Conservation (phyloP, 2,797 vertebrate species). For the Gadopsis marmoratus region DNA sequence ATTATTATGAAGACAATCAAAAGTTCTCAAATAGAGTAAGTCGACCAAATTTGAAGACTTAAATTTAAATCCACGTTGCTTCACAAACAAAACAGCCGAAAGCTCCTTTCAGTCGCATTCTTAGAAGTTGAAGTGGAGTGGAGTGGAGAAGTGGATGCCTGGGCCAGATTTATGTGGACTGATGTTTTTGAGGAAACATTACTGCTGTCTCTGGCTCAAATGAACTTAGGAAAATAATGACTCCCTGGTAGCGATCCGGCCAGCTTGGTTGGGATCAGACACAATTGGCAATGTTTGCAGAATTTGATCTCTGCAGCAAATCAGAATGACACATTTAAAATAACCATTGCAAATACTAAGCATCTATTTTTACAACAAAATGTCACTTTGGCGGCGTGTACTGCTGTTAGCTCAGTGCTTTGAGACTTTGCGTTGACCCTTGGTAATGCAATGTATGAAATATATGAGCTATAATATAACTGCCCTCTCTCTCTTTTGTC, state of each 20-base stretch:
- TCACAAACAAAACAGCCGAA: constrained; percentile 21
- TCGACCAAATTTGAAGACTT: constrained; percentile 37
- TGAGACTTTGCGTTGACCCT: neutral
- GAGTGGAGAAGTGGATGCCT: constrained; percentile 27
- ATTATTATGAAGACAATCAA: constrained; percentile 65
- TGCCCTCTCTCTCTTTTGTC: neutral
- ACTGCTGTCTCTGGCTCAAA: constrained; percentile 38
- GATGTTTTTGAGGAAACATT: constrained; percentile 54
- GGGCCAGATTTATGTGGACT: constrained; percentile 37
- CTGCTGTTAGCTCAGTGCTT: constrained; percentile 3
- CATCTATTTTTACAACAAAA: constrained; percentile 3
- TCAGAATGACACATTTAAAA: constrained; percentile 17
- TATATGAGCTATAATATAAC: constrained; percentile 12
- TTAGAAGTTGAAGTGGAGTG: constrained; percentile 22
- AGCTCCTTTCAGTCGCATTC: constrained; percentile 26
- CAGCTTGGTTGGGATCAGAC: neutral
- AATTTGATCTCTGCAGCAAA: constrained; percentile 22
- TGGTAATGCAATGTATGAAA: constrained; percentile 13
- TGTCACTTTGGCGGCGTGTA: neutral
- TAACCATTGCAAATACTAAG: neutral
- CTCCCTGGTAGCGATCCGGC: constrained; percentile 15
- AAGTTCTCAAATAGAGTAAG: constrained; percentile 38
- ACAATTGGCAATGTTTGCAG: neutral
- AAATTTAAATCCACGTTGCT: constrained; percentile 43
- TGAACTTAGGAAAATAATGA: constrained; percentile 40